phyloP scores from a whole-genome alignment of 2,888 invertebrate genomes.

The Protula sp. region DNA sequence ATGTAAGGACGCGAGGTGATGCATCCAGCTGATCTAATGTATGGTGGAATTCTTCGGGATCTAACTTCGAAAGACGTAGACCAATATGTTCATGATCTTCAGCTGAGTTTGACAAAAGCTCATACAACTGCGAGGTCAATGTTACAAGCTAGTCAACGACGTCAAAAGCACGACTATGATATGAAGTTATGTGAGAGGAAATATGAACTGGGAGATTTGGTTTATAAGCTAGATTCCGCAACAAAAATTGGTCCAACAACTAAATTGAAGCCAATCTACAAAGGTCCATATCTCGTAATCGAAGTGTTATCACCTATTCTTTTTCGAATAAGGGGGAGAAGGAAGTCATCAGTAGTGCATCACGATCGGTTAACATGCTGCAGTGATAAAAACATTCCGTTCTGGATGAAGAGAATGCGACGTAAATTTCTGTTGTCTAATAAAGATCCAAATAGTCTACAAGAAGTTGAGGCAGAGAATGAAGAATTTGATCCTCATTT shows the following conservation, averaged over 20 bases:
- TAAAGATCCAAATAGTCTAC: too few species aligned
- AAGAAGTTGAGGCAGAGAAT: too few species aligned
- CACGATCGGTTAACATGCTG: conserved; percentile 1
- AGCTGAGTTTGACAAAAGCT: too few species aligned
- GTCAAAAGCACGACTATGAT: neutral
- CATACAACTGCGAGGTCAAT: neutral
- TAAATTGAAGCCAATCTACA: neutral
- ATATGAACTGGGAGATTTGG: conserved; percentile 3
- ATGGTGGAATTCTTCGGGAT: neutral
- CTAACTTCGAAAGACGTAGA: too few species aligned
- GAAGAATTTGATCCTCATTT: too few species aligned
- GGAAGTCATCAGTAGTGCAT: neutral
- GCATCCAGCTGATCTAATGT: neutral
- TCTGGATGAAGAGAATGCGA: neutral
- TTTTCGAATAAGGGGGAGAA: neutral
- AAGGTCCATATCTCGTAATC: neutral
- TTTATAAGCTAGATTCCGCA: neutral
- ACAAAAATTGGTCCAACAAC: neutral
- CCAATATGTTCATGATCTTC: too few species aligned
- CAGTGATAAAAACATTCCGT: neutral
- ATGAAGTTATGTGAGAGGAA: neutral
- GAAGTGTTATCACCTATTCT: neutral
- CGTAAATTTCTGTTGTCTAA: neutral
- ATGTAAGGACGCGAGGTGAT: neutral
- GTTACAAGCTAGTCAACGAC: neutral